phyloP scores from a whole-genome alignment of 2,113 vertebrate species.

The Sturnus vulgaris region DNA sequence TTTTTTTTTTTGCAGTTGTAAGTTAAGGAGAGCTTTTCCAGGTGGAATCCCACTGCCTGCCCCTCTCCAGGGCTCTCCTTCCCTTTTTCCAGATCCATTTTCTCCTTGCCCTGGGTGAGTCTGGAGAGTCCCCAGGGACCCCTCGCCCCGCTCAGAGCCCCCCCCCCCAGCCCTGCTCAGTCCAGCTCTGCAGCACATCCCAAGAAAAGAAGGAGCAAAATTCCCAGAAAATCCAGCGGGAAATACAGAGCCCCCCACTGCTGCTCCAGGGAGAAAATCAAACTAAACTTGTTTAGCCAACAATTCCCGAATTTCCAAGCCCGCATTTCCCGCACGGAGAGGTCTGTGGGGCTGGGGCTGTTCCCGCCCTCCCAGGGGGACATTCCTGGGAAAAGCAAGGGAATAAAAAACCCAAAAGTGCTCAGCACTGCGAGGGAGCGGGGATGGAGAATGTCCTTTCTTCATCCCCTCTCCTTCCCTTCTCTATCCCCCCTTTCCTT shows the following conservation, averaged over 20 bases:
- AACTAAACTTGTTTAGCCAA: accelerated
- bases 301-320: not conserved
- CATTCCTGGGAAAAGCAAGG: not conserved
- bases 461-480: not conserved
- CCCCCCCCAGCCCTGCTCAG: not conserved
- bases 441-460: not conserved
- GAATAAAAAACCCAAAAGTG: not conserved
- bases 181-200: accelerated
- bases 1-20: not conserved
- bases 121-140: accelerated
- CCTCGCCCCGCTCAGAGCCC: not conserved
- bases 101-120: not conserved
- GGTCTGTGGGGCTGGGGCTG: not conserved
- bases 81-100: not conserved
- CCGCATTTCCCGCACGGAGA: no score
- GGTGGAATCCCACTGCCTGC: not conserved
- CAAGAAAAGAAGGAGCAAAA: not conserved
- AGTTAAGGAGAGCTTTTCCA: not conserved
- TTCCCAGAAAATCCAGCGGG: not conserved
- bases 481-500: not conserved
- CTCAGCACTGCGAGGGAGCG: accelerated
- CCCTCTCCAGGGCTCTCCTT: not conserved
- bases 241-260: accelerated
- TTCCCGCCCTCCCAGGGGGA: not conserved
- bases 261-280: not conserved